Evolutionary conservation across 64 coral and sea anemone genomes (phyloP), one percentile per base, ranked within the genome.

Genomic region (Hydrozoanthus tunicans): DNA sequence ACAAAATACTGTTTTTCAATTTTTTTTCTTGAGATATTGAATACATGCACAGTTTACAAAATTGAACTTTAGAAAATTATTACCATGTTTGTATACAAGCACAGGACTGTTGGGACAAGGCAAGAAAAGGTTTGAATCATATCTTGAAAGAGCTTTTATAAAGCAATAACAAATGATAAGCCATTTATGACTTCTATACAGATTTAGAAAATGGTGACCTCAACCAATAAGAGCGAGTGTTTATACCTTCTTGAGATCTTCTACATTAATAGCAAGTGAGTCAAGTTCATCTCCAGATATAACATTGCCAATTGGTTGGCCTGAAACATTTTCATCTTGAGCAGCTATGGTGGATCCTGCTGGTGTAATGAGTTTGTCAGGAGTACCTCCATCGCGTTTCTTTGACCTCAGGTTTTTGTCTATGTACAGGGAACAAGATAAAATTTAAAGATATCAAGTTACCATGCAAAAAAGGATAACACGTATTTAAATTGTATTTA

Each of bases 281-380:
- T 99, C 94, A 90, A 99, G 82, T 10, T 99, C 97, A 81, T 96
- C 97, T 17, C 97, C 94, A 76, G 79, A 91, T 12, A 99, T 88
- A 13, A 96, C 80, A 13, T 90, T 94, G 9, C 94, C 92, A 43
- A 86, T 25, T 6, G 83, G 58, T 11, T 82, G 78, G 73, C 83
- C 88, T 73, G 74, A 74, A 20, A 52, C 70, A 13, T n/a, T 62
- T 75, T 94, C 93, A 90, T 98, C 93, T 9, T 59, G 86, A 7
- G 90, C 90, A 75, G 92, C 92, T 14, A 89, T 61, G 10, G 89
- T 56, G 25, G 97, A 99, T 70, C 91, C 91, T 60, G 80, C 73
- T 56, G 97, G 97, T 9, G 94, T 96, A 5, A 88, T 66, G 64
- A 86, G 63, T 81, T 99, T 99, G 12, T 99, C 97, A 14, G 97